These are phyloP conservation scores for Chirona hameri DNA, from an alignment of 2,888 invertebrate genomes.

Conservation along the genomic window DNA sequence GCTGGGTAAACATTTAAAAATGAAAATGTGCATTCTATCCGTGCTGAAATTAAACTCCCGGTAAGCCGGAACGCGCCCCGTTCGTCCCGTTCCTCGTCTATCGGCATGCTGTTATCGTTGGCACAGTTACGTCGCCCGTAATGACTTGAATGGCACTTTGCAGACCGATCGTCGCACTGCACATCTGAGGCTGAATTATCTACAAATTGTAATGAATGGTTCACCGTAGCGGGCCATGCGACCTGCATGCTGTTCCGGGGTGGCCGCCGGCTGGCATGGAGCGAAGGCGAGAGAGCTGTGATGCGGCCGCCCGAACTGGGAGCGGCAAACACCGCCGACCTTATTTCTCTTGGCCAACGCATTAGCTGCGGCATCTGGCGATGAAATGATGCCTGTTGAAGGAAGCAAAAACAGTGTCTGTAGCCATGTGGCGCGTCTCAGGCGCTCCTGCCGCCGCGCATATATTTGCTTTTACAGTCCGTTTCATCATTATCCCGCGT, in stretches of 20 bases:
- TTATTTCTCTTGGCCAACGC: neutral
- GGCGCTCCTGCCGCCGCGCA: neutral
- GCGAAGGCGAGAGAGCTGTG: neutral
- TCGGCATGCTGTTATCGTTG: neutral
- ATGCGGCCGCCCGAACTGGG: neutral
- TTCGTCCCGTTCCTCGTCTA: no score
- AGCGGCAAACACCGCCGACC: neutral
- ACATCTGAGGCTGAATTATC: neutral
- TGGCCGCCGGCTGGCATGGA: neutral
- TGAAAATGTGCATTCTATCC: no score
- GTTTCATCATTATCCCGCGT: neutral
- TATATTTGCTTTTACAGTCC: neutral
- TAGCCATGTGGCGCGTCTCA: neutral
- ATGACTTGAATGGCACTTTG: neutral
- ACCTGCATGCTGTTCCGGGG: no score
- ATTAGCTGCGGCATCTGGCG: neutral
- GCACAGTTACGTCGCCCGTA: neutral
- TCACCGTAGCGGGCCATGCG: neutral
- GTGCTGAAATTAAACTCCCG: no score
- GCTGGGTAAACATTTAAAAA: no score
- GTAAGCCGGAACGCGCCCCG: no score
- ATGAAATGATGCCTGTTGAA: neutral
- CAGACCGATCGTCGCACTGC: neutral
- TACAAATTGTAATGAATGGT: neutral
- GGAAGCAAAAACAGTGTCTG: neutral